Conservation (phyloP, 1,140 invertebrate genomes). For the Sycophila sp. region DNA sequence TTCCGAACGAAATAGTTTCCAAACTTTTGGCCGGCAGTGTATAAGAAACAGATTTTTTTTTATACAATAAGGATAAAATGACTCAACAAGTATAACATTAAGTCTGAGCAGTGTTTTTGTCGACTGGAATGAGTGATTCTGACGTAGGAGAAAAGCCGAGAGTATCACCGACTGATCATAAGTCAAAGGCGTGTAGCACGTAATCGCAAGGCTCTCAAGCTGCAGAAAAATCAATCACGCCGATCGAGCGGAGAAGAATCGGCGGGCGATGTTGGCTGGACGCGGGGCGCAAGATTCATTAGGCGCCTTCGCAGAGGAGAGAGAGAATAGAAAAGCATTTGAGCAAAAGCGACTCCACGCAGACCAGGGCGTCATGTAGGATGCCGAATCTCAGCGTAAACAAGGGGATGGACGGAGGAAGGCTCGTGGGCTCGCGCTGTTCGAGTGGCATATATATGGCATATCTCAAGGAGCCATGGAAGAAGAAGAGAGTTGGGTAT, state of each 20-base stretch:
- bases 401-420: slow-evolving; percentile 1
- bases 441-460: not conserved
- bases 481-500: slow-evolving; percentile 6
- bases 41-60: not conserved
- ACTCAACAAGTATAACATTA: not conserved
- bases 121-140: not conserved
- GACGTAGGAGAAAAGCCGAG: not conserved
- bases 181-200: not conserved
- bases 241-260: slow-evolving; percentile 1
- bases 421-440: not conserved
- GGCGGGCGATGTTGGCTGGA: not conserved
- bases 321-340: too few species aligned
- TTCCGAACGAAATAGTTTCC: too few species aligned
- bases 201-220: not conserved
- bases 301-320: too few species aligned
- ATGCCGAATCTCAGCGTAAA: slow-evolving; percentile 14
- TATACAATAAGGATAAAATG: not conserved
- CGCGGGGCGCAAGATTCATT: slow-evolving; percentile 15
- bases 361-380: too few species aligned
- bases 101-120: not conserved
- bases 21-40: too few species aligned
- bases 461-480: slow-evolving; percentile 21
- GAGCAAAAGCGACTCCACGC: too few species aligned
- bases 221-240: slow-evolving; percentile 22
- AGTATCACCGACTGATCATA: not conserved